Evolutionary conservation across 2,797 vertebrate species (phyloP), one percentile per base, ranked within the genome.

Genomic region (Diplodus puntazzo): DNA sequence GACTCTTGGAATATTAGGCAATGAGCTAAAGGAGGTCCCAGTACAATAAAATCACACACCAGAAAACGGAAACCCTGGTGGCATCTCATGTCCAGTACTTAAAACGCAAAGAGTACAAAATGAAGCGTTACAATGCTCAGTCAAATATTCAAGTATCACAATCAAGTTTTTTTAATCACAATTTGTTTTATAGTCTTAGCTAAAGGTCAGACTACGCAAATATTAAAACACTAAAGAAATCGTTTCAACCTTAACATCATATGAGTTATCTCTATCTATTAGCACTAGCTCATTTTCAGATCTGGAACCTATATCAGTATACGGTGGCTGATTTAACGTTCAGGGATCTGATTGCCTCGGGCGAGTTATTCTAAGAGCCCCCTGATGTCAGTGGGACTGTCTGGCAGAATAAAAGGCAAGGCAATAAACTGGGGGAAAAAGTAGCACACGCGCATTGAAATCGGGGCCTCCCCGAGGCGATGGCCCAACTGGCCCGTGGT

Each of bases 401-500:
- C 94, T 95, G 92, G 95, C 94, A 95, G 94, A 96, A 95, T 95
- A 95, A 96, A 96, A 95, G 95, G 93, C 92, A 89, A 94, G 92
- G 95, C 95, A 95, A 96, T 96, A 96, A 96, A 96, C 90, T 92
- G 93, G 91, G 90, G 92, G 92, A 86, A 89, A 93, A 94, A 94
- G 94, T 94, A 93, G 94, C 93, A 94, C 92, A 90, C 91, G 88
- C 81, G 91, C 92, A 95, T 95, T 95, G 95, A 95, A 94, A 94
- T 87, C 90, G 94, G 95, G 94, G 94, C 87, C 92, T 95, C 96
- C 96, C 96, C 86, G 92, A 96, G 96, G 96, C 95, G 89, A 95
- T 95, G 95, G 95, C 93, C 95, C 95, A 94, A 95, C 94, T 95
- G 95, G 94, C 95, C 96, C 92, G 86, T 96, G 95, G 96, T 95